phyloP scores from a whole-genome alignment of 2,113 vertebrate genomes.

The Cottus gobio region DNA sequence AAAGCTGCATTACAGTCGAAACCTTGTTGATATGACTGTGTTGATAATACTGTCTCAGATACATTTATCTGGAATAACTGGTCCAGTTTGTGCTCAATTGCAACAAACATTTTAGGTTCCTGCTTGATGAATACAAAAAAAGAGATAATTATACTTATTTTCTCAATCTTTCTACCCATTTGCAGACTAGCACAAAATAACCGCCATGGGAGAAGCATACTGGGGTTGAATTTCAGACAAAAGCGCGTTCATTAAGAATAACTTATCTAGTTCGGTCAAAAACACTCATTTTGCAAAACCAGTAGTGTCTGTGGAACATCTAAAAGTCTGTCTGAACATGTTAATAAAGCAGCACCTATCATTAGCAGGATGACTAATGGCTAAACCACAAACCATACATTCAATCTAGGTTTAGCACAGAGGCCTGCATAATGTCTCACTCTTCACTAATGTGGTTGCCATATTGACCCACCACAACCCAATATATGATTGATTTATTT shows the following conservation, averaged over 20 bases:
- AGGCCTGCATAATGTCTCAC: conserved; percentile 65
- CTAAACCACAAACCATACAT: conserved; percentile 73
- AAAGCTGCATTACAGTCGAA: conserved; percentile 48
- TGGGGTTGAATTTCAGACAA: conserved; percentile 38
- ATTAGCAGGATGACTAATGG: conserved; percentile 72
- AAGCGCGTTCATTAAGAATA: conserved; percentile 40
- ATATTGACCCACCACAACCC: conserved; percentile 76
- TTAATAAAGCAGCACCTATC: conserved; percentile 67
- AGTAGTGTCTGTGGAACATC: conserved; percentile 40
- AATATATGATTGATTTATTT: conserved; percentile 85
- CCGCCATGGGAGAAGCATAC: conserved; percentile 22
- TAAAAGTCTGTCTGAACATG: conserved; percentile 53
- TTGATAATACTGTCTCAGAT: conserved; percentile 51
- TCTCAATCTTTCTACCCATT: conserved; percentile 6
- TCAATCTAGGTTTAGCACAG: conserved; percentile 63
- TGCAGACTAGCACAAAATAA: conserved; percentile 22
- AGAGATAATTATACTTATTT: background rate
- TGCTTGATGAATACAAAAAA: conserved; percentile 26
- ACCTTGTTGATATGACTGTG: conserved; percentile 17
- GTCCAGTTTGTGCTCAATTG: conserved; percentile 79
- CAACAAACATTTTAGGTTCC: conserved; percentile 77
- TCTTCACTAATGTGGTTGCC: conserved; percentile 65
- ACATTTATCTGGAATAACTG: conserved; percentile 54
- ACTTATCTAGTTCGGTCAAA: conserved; percentile 37
- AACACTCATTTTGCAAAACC: conserved; percentile 53